Evolutionary conservation across 2,888 invertebrate species (phyloP).

Genomic region (Meandrusa payeni): DNA sequence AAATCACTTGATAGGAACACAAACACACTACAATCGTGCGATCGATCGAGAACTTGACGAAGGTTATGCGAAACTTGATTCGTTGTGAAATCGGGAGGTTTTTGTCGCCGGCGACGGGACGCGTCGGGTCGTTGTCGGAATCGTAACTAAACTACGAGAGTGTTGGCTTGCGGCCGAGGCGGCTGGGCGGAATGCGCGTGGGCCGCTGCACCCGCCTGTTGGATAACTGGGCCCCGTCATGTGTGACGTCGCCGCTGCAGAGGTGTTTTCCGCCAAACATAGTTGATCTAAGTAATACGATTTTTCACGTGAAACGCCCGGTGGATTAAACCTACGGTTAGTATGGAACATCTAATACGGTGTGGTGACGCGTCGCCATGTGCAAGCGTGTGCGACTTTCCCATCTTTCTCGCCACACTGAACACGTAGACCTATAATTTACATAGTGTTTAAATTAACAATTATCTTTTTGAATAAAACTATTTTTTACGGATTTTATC

Average conservation of each 20-base stretch:
- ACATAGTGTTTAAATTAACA: too few relatives aligned
- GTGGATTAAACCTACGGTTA: too few relatives aligned
- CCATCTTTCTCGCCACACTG: too few relatives aligned
- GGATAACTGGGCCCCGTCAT: constrained; percentile 60
- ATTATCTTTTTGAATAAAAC: too few relatives aligned
- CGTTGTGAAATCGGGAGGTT: constrained; percentile 62
- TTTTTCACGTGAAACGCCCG: not conserved
- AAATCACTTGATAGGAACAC: constrained; percentile 48
- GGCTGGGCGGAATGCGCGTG: constrained; percentile 71
- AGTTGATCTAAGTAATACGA: constrained; percentile 36
- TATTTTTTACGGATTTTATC: too few relatives aligned
- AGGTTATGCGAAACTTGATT: constrained; percentile 61
- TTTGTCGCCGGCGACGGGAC: constrained; percentile 77
- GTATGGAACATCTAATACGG: too few relatives aligned
- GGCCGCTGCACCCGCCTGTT: constrained; percentile 65
- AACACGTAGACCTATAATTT: too few relatives aligned
- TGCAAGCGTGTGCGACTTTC: too few relatives aligned
- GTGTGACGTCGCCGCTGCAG: constrained; percentile 67
- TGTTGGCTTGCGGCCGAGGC: constrained; percentile 73
- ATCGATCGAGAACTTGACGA: constrained; percentile 63
- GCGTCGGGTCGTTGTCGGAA: constrained; percentile 81
- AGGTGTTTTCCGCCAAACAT: constrained; percentile 70
- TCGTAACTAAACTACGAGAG: constrained; percentile 80
- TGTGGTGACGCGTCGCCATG: too few relatives aligned
- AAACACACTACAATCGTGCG: constrained; percentile 47